These are phyloP conservation scores for Brachionus paranguensis DNA, from an alignment of 1,140 invertebrate genomes.

Conservation along the genomic window DNA sequence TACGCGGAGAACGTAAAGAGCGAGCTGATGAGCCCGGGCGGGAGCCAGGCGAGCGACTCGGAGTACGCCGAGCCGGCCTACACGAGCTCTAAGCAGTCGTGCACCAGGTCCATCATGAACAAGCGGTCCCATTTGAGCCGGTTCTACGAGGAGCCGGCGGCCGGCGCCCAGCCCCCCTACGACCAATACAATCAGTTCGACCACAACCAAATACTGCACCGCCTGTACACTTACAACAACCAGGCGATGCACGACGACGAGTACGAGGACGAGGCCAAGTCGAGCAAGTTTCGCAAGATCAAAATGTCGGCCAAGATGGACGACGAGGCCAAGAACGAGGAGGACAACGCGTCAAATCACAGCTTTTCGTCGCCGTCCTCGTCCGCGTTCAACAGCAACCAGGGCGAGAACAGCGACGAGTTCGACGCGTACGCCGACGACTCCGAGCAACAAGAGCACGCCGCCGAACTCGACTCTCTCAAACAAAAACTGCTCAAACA, in stretches of 20 bases:
- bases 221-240: slow-evolving; percentile 3
- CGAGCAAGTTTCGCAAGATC: slow-evolving; percentile 21
- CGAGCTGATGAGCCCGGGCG: neutral
- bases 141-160: neutral
- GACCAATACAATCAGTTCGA: slow-evolving; percentile 7
- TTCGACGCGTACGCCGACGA: neutral
- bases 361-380: slow-evolving; percentile 12
- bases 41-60: neutral
- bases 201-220: neutral
- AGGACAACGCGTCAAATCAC: neutral
- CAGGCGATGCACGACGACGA: neutral
- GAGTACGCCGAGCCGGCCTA: neutral
- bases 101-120: slow-evolving; percentile 8
- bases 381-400: slow-evolving; percentile 16
- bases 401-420: slow-evolving; percentile 19
- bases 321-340: neutral
- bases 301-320: neutral
- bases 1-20: neutral
- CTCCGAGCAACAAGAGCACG: neutral
- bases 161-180: neutral
- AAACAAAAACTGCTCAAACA: neutral
- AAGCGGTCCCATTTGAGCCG: slow-evolving; percentile 6
- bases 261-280: neutral
- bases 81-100: neutral
- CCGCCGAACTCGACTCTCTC: neutral